A percentile compares a stretch with the other conserved stretches of the same genome.
These are phyloP conservation scores for Nannoperca obscura DNA, from an alignment of 2,797 vertebrate species.

Conservation along the genomic window DNA sequence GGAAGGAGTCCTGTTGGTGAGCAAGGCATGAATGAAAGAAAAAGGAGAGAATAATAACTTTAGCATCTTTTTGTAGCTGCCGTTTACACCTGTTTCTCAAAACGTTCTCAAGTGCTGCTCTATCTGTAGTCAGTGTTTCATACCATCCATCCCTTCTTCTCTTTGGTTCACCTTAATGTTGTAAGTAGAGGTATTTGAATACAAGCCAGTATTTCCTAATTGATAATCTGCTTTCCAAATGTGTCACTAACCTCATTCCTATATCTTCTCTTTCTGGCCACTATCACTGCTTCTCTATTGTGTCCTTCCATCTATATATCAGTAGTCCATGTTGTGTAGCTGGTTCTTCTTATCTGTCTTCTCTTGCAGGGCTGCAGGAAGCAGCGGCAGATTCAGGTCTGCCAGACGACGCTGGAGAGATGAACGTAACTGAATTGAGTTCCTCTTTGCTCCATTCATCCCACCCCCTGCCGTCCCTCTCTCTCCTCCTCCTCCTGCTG, in stretches of 20 bases:
- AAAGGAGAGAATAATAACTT: not conserved
- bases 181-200: not conserved
- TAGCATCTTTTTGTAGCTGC: slow-evolving; percentile 37
- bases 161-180: not conserved
- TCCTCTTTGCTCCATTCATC: slow-evolving; percentile 80
- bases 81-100: slow-evolving; percentile 10
- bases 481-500: slow-evolving; percentile 59
- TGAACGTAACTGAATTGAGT: slow-evolving; percentile 82
- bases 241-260: not conserved
- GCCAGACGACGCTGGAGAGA: slow-evolving; percentile 74
- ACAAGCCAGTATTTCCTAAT: not conserved
- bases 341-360: slow-evolving; percentile 82
- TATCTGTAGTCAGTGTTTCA: slow-evolving; percentile 1
- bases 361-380: slow-evolving; percentile 81
- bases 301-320: slow-evolving; percentile 45
- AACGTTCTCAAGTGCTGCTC: not conserved
- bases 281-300: not conserved
- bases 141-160: not conserved
- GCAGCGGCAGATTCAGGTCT: slow-evolving; percentile 86
- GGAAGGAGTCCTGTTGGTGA: not conserved
- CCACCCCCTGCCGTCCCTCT: slow-evolving; percentile 54
- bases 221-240: not conserved
- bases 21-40: not conserved
- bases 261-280: not conserved
- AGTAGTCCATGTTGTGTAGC: slow-evolving; percentile 85